Conservation (phyloP, 2,113 vertebrate species). For the Ifrita kowaldi region DNA sequence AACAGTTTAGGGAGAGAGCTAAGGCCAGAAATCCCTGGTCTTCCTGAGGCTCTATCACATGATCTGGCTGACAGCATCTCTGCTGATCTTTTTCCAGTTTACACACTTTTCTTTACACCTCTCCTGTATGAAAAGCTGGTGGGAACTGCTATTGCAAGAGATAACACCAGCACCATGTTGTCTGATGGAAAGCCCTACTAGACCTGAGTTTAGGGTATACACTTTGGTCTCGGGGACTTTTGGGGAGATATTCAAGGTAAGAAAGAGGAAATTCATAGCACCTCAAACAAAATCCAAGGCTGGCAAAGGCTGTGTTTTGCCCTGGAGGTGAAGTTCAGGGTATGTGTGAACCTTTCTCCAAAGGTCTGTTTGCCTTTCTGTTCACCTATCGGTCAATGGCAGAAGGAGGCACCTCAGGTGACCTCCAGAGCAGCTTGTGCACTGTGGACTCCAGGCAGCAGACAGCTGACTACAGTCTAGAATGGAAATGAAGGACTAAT, state of each 20-base stretch:
- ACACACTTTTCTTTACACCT: neutral
- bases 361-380: constrained; percentile 19
- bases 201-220: neutral
- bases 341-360: neutral
- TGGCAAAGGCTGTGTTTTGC: neutral
- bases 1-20: neutral
- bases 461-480: constrained; percentile 51
- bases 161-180: neutral
- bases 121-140: neutral
- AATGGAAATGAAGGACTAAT: constrained; percentile 50
- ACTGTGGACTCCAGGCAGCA: constrained; percentile 45
- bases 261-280: neutral
- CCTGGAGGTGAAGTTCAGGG: neutral
- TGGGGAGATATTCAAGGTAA: neutral
- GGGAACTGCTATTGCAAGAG: neutral
- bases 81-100: neutral
- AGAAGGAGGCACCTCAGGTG: neutral
- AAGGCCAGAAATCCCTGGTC: neutral
- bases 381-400: neutral
- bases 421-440: constrained; percentile 18
- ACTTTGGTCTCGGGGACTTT: neutral
- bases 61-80: neutral
- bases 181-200: neutral
- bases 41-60: neutral
- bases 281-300: neutral